Evolutionary conservation across 2,888 invertebrate species (phyloP), one percentile per base, ranked within the genome.

Genomic region (Eupithecia centaureata): DNA sequence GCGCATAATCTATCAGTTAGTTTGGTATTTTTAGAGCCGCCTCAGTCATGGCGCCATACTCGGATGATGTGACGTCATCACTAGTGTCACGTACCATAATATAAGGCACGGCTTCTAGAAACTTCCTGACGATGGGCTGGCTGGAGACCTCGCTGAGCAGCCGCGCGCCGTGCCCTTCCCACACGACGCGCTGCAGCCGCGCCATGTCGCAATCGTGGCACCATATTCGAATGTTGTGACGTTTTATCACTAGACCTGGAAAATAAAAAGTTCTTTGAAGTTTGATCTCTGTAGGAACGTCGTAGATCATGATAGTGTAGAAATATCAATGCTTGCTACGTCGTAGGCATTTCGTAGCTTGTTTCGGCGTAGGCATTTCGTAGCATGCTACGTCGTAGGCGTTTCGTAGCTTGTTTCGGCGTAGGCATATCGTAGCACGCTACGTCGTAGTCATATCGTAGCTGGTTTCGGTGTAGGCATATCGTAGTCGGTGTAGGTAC

Each of bases 211-310:
- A 95, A 88, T 98, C 98, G 87, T 98, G 97, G 79, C 98, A 97
- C 98, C 98, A 99, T 93, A 98, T 98, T 77, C 98, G 94, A 74
- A 99, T 98, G 83, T 97, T 98, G 75, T 98, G 97, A 67, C 96
- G 95, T 80, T 96, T 97, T 79, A 97, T 95, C 82, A 96, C 96
- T 84, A 97, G 91, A 86, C 95, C 97, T 96, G 88, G 13, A 57
- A 51, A 28, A 61, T 10, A 35, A 57, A n/a, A 30, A 12, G 18
- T 15, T 30, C 1, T 1, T 22, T 32, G 10, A 5, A 66, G 25
- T 13, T 32, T 42, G 5, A 38, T 38, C 13, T 38, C 8, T 13
- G 2, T n/a, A n/a, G n/a, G n/a, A n/a, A n/a, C n/a, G n/a, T n/a
- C n/a, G n/a, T n/a, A n/a, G n/a, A n/a, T n/a, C n/a, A n/a, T n/a